Percentiles rank a stretch among this genome's conserved stretches.
Conservation (phyloP, 2,888 invertebrate species). For the Eristalis pertinax region DNA sequence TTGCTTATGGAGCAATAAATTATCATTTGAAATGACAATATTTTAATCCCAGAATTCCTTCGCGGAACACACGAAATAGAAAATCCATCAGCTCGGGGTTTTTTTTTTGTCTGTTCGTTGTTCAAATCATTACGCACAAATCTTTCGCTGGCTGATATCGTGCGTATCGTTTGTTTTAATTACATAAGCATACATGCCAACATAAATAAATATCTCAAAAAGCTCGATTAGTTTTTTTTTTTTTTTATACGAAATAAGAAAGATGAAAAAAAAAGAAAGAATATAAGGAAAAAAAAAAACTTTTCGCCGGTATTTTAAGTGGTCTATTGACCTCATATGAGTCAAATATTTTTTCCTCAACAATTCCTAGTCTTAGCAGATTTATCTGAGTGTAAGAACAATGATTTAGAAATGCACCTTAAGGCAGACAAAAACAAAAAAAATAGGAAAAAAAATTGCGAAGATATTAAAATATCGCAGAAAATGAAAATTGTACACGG, state of each 20-base stretch:
- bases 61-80: neutral
- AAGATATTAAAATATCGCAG: neutral
- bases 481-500: neutral
- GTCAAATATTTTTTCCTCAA: neutral
- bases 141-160: neutral
- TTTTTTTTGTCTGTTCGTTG: neutral
- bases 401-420: neutral
- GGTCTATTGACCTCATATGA: neutral
- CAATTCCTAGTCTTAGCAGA: neutral
- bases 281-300: neutral
- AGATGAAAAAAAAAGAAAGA: neutral
- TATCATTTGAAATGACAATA: neutral
- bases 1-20: neutral
- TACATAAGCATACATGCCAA: neutral
- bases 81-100: neutral
- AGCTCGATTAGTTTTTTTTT: neutral
- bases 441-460: no score
- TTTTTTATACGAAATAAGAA: neutral
- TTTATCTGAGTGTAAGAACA: neutral
- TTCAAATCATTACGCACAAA: neutral
- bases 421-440: neutral
- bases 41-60: neutral
- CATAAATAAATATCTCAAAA: conserved; percentile 1
- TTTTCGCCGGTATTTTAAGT: neutral
- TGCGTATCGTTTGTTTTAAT: neutral